A percentile compares a stretch with the other conserved stretches of the same genome.
Conservation (phyloP, 64 coral and sea anemone species). For the Stichodactyla helianthus region DNA sequence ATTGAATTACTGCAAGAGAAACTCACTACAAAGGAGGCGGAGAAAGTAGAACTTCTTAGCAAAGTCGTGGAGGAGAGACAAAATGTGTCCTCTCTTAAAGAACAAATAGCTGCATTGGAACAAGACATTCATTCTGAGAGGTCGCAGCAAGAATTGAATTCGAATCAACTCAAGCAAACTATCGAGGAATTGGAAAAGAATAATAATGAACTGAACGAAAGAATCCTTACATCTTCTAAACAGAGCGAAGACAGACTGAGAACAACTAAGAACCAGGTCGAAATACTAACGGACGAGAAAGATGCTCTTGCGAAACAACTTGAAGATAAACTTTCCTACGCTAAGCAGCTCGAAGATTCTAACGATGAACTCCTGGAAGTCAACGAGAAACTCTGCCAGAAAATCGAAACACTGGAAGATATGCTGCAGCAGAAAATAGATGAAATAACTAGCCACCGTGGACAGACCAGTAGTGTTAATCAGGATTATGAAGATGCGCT, state of each 20-base stretch:
- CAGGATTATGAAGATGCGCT: constrained; percentile 15
- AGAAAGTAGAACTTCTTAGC: constrained; percentile 8
- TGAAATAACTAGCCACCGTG: constrained; percentile 1
- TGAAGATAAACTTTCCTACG: background rate
- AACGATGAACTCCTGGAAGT: constrained; percentile 24
- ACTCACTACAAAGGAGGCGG: background rate
- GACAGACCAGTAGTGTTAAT: background rate
- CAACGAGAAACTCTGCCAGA: constrained; percentile 8
- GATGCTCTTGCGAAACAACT: background rate
- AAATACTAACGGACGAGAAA: background rate
- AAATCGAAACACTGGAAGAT: constrained; percentile 20
- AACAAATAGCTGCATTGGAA: background rate
- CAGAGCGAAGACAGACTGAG: background rate
- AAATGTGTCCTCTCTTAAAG: background rate
- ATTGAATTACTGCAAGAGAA: constrained; percentile 22
- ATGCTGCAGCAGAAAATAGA: constrained; percentile 2
- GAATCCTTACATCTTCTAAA: background rate
- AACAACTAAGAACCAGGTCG: background rate
- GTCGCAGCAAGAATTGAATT: background rate
- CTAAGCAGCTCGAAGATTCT: background rate
- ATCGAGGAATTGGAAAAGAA: constrained; percentile 8
- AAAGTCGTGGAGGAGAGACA: constrained; percentile 14
- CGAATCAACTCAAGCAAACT: background rate
- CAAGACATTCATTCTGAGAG: background rate
- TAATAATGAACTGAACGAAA: background rate